Conservation (phyloP, 2,888 invertebrate species). For the Labia minor region DNA sequence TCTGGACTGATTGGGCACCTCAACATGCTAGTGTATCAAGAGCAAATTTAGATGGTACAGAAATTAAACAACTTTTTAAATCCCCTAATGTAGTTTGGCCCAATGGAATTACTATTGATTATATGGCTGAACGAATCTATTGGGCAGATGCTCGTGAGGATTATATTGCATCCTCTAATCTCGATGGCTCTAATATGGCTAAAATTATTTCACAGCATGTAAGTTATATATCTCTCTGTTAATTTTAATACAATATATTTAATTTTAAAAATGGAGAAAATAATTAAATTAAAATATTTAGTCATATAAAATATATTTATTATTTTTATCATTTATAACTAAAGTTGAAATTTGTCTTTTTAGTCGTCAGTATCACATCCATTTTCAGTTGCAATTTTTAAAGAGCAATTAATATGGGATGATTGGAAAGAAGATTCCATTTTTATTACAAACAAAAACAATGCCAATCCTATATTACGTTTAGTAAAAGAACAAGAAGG, state of each 20-base stretch:
- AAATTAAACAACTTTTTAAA: conserved; percentile 52
- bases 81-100: conserved; percentile 68
- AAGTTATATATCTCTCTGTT: no score
- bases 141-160: conserved; percentile 80
- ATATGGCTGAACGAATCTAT: conserved; percentile 66
- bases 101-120: conserved; percentile 77
- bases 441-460: conserved; percentile 68
- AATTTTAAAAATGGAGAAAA: no score
- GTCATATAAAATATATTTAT: conserved; percentile 1
- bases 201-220: conserved; percentile 51
- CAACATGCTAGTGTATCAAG: conserved; percentile 66
- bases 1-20: conserved; percentile 82
- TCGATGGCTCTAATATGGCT: conserved; percentile 56
- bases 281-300: neutral
- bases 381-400: conserved; percentile 75
- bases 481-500: conserved; percentile 54
- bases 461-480: conserved; percentile 49
- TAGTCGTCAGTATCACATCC: conserved; percentile 63
- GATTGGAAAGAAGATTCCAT: conserved; percentile 75
- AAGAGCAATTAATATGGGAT: conserved; percentile 80
- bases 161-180: conserved; percentile 65
- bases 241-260: neutral
- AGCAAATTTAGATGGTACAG: conserved; percentile 66
- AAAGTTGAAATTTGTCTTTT: no score
- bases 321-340: neutral